Percentiles rank a stretch among this genome's conserved stretches.
Conservation (phyloP, 35 echinoderm and acorn worm species). For the Lytechinus pictus region DNA sequence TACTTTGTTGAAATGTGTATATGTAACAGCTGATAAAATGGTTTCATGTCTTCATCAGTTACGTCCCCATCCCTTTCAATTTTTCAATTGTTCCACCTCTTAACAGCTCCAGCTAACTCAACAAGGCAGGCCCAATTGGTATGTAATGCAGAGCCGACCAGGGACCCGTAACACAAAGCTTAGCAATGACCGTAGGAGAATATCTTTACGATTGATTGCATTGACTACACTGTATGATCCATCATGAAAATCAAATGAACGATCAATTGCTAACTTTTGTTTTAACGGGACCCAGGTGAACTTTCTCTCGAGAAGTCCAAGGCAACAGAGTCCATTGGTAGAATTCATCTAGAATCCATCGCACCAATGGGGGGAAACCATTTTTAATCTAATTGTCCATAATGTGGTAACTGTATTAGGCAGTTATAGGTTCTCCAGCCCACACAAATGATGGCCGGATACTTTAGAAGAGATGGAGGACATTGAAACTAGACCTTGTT, state of each 20-base stretch:
- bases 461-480: not conserved
- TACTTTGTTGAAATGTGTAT: not conserved
- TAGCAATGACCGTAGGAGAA: no score
- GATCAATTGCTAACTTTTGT: no score
- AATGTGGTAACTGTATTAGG: conserved; percentile 4
- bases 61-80: not conserved
- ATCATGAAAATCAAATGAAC: no score
- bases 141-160: not conserved
- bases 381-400: not conserved
- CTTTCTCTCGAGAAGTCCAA: not conserved
- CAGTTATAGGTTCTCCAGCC: not conserved
- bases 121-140: not conserved
- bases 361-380: not conserved
- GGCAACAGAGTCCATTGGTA: not conserved
- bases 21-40: not conserved
- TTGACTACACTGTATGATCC: no score
- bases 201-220: no score
- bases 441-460: not conserved
- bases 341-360: not conserved
- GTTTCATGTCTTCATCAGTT: not conserved
- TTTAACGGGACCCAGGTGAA: not conserved
- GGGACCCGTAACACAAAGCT: no score
- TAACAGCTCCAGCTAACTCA: not conserved
- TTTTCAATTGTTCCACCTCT: not conserved
- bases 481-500: not conserved